Evolutionary conservation across 2,113 vertebrate species (phyloP).

Genomic region (Bubo bubo): DNA sequence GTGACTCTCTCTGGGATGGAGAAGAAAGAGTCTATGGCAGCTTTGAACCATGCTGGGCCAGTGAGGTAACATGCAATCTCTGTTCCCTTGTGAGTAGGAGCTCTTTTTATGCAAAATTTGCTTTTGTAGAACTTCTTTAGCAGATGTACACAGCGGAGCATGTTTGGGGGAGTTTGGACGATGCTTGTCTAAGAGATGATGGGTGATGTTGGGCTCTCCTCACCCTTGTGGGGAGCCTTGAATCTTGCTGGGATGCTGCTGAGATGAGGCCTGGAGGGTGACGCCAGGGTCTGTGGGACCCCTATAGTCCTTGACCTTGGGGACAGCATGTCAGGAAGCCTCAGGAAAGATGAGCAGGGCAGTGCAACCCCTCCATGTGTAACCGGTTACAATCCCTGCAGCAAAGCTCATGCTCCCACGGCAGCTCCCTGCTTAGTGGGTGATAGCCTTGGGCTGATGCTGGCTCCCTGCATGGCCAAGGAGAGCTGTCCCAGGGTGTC

Average conservation of each 20-base stretch:
- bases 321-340: not conserved
- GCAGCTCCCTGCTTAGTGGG: not conserved
- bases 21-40: not conserved
- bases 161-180: accelerated
- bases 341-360: not conserved
- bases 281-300: not conserved
- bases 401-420: accelerated
- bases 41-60: not conserved
- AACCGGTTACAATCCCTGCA: not conserved
- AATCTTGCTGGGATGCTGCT: not conserved
- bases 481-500: not conserved
- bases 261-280: not conserved
- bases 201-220: accelerated
- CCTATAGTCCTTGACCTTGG: not conserved
- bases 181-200: not conserved
- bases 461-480: not conserved
- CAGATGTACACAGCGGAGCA: accelerated
- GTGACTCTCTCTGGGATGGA: not conserved
- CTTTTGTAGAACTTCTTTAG: not conserved
- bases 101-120: not conserved
- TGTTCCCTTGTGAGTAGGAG: not conserved
- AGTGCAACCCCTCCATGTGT: not conserved
- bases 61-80: not conserved
- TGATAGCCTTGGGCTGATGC: not conserved
- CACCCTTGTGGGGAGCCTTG: not conserved